Percentiles rank a stretch among this genome's conserved stretches.
Conservation (phyloP, 2,888 invertebrate species). For the Troglohyphantes excavatus region DNA sequence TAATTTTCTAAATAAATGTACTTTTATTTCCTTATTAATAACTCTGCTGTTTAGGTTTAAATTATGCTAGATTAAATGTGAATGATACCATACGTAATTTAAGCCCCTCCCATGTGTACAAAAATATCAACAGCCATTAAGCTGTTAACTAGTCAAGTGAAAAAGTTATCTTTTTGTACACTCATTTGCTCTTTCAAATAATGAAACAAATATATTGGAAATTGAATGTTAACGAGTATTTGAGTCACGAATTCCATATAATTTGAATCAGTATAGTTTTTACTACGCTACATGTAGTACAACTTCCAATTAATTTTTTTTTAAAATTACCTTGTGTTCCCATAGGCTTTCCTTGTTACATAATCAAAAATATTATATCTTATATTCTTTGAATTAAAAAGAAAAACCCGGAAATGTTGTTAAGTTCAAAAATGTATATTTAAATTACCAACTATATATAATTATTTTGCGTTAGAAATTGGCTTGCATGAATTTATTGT, state of each 20-base stretch:
- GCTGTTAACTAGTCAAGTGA: conserved; percentile 1
- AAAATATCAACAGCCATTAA: background rate
- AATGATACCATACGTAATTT: background rate
- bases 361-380: too few species aligned
- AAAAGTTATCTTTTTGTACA: background rate
- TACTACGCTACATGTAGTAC: too few species aligned
- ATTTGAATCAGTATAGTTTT: too few species aligned
- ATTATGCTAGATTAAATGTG: background rate
- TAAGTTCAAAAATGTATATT: too few species aligned
- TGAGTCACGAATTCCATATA: too few species aligned
- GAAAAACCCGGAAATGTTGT: too few species aligned
- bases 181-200: background rate
- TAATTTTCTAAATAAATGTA: background rate
- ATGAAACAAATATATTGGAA: background rate
- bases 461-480: background rate
- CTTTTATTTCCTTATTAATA: background rate
- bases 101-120: background rate
- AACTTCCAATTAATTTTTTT: too few species aligned
- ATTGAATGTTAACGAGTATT: background rate
- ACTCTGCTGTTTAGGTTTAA: background rate
- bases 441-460: too few species aligned
- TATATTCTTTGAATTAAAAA: too few species aligned
- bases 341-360: too few species aligned
- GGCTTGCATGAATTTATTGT: background rate
- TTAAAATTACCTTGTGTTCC: too few species aligned